A percentile compares a stretch with the other conserved stretches of the same genome.
These are phyloP conservation scores for Platysteira castanea DNA, from an alignment of 2,113 vertebrate species.

Conservation along the genomic window DNA sequence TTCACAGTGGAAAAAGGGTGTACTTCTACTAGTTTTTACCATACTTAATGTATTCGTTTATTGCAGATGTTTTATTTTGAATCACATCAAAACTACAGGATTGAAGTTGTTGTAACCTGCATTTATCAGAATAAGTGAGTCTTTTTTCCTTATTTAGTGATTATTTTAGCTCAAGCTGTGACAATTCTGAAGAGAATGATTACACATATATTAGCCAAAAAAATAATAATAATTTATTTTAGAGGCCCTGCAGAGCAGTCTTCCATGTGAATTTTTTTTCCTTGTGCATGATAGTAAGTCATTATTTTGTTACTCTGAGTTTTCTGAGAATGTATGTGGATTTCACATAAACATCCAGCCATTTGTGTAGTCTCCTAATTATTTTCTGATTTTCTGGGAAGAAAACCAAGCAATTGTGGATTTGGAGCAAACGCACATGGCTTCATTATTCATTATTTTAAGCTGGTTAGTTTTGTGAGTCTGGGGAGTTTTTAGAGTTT, in stretches of 20 bases:
- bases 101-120: background rate
- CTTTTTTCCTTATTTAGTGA: constrained; percentile 2
- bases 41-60: background rate
- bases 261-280: background rate
- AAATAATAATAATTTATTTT: background rate
- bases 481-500: background rate
- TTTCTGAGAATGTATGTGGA: background rate
- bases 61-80: constrained; percentile 24
- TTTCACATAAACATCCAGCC: background rate
- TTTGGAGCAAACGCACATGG: background rate
- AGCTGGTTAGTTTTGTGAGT: constrained; percentile 1
- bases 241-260: background rate
- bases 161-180: constrained; percentile 60
- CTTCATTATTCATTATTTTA: constrained; percentile 30
- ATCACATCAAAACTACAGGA: constrained; percentile 6
- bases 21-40: background rate
- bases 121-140: constrained; percentile 44
- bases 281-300: constrained; percentile 2
- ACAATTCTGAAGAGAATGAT: constrained; percentile 28
- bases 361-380: constrained; percentile 18
- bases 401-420: background rate
- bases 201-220: constrained; percentile 50
- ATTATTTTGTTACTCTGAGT: background rate
- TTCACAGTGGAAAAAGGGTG: background rate
- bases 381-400: constrained; percentile 34